Conservation (phyloP, 2,113 vertebrate species). For the Butastur rufipennis region DNA sequence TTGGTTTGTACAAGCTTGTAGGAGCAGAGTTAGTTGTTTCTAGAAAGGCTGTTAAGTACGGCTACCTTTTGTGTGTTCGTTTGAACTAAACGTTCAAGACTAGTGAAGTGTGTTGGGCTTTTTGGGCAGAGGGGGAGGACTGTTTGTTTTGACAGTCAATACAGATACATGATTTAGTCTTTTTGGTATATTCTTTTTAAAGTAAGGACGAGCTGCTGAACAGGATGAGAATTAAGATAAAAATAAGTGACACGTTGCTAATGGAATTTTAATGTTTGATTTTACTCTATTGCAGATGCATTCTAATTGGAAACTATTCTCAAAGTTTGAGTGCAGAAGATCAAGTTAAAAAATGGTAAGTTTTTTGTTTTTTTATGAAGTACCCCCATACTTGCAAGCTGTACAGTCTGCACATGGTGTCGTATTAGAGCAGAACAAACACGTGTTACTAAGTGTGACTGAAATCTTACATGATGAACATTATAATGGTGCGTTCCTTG, state of each 20-base stretch:
- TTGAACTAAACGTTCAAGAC: background rate
- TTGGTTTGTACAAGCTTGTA: background rate
- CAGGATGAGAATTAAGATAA: background rate
- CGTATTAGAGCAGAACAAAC: background rate
- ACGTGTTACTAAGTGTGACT: rapidly evolving
- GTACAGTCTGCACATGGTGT: background rate
- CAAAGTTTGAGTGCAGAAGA: background rate
- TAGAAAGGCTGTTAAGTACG: background rate
- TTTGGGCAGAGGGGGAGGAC: background rate
- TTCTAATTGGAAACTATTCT: constrained; percentile 21
- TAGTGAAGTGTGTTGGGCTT: background rate
- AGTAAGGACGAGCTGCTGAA: background rate
- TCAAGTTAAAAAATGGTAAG: constrained; percentile 5
- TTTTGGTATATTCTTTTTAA: background rate
- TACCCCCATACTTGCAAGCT: rapidly evolving
- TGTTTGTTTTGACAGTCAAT: background rate
- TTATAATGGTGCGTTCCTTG: background rate
- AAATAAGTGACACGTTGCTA: background rate
- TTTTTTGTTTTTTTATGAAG: background rate
- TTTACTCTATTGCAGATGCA: constrained; percentile 57
- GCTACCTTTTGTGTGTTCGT: background rate
- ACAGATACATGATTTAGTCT: background rate
- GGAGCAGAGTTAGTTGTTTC: background rate
- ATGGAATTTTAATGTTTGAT: background rate
- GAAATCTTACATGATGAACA: background rate